Conservation (phyloP, 1,140 invertebrate species). For the Drosophila yakuba region DNA sequence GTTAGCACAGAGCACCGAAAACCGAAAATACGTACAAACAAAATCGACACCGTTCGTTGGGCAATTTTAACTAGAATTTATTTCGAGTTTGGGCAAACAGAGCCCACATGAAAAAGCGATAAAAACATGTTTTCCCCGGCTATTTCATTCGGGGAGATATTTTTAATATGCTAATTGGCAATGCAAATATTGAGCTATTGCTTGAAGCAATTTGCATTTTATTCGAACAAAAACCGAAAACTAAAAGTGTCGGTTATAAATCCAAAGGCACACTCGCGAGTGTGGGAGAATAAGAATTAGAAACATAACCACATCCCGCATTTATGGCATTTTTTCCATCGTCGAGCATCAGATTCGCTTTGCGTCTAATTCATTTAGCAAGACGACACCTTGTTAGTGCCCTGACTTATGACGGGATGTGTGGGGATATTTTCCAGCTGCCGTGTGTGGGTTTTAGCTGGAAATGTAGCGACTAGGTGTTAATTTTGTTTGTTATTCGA, state of each 20-base stretch:
- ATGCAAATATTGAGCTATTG: constrained; percentile 66
- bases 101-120: constrained; percentile 5
- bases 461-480: constrained; percentile 78
- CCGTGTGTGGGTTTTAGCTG: constrained; percentile 56
- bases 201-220: constrained; percentile 69
- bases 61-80: constrained; percentile 70
- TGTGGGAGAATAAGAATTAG: constrained; percentile 1
- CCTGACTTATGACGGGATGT: constrained; percentile 45
- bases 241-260: constrained; percentile 71
- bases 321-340: constrained; percentile 42
- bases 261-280: constrained; percentile 25
- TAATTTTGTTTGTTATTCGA: constrained; percentile 67
- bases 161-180: constrained; percentile 64
- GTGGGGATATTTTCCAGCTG: constrained; percentile 22
- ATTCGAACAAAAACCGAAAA: constrained; percentile 69
- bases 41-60: constrained; percentile 38
- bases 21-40: constrained; percentile 20
- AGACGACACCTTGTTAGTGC: constrained; percentile 75
- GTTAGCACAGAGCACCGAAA: constrained; percentile 3
- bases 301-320: constrained; percentile 24
- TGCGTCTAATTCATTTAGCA: constrained; percentile 74
- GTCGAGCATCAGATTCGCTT: constrained; percentile 17
- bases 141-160: constrained; percentile 4
- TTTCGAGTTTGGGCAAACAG: constrained; percentile 30
- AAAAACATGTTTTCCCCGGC: constrained; percentile 4